These are phyloP conservation scores for Botrylloides violaceus DNA, from an alignment of 23 tunicate genomes.

Conservation along the genomic window DNA sequence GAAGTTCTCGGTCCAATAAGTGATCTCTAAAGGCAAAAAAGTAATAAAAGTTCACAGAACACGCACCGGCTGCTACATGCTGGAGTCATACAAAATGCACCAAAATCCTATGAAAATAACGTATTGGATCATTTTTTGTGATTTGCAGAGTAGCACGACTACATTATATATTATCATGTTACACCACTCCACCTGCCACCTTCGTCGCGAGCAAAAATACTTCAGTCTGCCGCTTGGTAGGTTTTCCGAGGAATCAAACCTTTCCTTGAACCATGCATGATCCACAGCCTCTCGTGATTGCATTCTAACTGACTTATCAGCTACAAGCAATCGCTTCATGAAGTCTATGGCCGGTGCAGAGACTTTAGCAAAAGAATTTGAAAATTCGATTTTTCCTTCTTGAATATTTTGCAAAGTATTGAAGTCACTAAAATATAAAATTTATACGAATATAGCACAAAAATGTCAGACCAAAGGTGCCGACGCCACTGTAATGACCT, in stretches of 20 bases:
- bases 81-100: no score
- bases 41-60: no score
- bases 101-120: no score
- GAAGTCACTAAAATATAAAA: constrained; percentile 31
- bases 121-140: no score
- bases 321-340: constrained; percentile 19
- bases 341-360: constrained; percentile 23
- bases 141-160: neutral
- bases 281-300: constrained; percentile 21
- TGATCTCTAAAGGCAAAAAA: constrained; percentile 29
- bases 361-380: constrained; percentile 6
- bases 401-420: constrained; percentile 15
- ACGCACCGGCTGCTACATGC: no score
- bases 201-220: constrained; percentile 31
- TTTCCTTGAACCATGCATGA: constrained; percentile 34
- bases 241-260: neutral
- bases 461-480: no score
- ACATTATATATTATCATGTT: neutral
- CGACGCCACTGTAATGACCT: no score
- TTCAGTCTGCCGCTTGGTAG: constrained; percentile 29
- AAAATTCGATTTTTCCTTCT: constrained; percentile 16
- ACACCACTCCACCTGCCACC: constrained; percentile 36
- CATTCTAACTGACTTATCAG: constrained; percentile 30
- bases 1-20: constrained; percentile 34
- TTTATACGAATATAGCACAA: no score